Conservation (phyloP, 2,113 vertebrate species). For the Bubo blakistoni region DNA sequence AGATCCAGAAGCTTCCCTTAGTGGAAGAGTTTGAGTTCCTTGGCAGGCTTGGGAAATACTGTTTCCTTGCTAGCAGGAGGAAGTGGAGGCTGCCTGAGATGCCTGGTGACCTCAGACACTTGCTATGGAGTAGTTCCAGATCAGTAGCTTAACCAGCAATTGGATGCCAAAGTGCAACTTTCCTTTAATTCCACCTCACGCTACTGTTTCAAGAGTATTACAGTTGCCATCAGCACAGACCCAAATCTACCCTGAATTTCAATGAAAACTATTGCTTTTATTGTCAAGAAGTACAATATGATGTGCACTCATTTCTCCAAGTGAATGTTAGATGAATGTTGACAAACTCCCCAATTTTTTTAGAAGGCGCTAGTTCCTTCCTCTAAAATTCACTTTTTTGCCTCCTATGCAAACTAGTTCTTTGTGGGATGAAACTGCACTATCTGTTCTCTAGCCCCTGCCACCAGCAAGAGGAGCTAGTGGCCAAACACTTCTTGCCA, state of each 20-base stretch:
- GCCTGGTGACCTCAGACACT: background rate
- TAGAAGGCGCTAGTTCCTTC: background rate
- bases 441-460: background rate
- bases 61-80: background rate
- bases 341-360: background rate
- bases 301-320: background rate
- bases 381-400: background rate
- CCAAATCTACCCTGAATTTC: constrained; percentile 36
- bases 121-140: background rate
- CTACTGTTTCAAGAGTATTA: background rate
- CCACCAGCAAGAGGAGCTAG: background rate
- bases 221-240: constrained; percentile 14
- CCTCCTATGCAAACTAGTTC: background rate
- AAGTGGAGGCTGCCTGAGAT: background rate
- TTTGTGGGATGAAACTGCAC: background rate
- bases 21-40: background rate
- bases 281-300: background rate
- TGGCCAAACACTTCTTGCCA: background rate
- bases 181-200: background rate
- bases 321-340: background rate
- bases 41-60: background rate
- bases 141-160: background rate
- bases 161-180: background rate
- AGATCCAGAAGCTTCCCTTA: background rate
- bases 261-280: constrained; percentile 62